Conservation (phyloP, 2,888 invertebrate genomes). For the Gerris lacustris region DNA sequence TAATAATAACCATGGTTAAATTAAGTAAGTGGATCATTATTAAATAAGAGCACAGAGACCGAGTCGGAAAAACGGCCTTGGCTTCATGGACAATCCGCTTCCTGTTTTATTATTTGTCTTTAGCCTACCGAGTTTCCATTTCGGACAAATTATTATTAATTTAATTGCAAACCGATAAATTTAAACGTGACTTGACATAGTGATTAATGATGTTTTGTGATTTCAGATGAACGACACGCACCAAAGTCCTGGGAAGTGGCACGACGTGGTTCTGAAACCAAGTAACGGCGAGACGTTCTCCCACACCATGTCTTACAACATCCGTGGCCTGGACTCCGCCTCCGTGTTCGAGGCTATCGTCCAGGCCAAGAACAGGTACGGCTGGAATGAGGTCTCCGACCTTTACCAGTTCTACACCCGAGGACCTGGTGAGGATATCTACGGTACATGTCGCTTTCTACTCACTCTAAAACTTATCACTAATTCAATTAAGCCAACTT, state of each 20-base stretch:
- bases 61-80: no score
- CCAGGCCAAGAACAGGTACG: slow-evolving; percentile 60
- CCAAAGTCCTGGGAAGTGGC: slow-evolving; percentile 58
- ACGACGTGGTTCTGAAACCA: slow-evolving; percentile 48
- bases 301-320: slow-evolving; percentile 51
- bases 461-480: neutral
- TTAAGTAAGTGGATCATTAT: no score
- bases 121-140: no score
- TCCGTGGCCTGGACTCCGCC: slow-evolving; percentile 49
- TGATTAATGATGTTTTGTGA: no score
- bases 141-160: no score
- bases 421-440: slow-evolving; percentile 39
- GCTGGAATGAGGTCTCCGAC: slow-evolving; percentile 63
- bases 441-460: slow-evolving; percentile 22
- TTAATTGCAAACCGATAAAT: no score
- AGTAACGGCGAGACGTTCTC: slow-evolving; percentile 40
- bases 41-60: no score
- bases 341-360: slow-evolving; percentile 61
- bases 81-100: no score
- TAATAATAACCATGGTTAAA: no score
- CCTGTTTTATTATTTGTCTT: no score
- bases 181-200: no score
- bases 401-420: slow-evolving; percentile 60
- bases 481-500: neutral
- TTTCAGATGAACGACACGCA: slow-evolving; percentile 57